Base-by-base conservation (phyloP, 2,888 invertebrate genomes). In the Catocala fraxini region DNA sequence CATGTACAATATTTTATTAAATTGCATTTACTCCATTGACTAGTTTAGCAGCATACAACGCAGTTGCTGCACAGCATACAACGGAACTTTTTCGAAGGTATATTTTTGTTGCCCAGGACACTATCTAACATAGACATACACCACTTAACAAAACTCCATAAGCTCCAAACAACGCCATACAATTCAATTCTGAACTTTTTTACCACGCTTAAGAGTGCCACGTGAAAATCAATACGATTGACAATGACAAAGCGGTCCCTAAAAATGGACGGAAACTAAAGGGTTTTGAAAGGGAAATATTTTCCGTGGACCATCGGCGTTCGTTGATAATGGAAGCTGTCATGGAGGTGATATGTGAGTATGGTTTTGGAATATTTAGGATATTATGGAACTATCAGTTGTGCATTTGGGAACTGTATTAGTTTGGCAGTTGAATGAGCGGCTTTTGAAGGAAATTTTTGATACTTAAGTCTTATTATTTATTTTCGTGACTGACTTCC, bases 271-370 rank as follows among this genome's bases (percentile, higher is more conserved):
- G 59, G 60, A 65, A 53, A 56, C 72, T 60, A 64, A 66, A 75
- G 61, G 77, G 82, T 79, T 76, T 76, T 68, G 73, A 70, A 80
- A 76, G 76, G 77, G 79, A 82, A 85, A 84, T 86, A 85, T 87
- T 87, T 88, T 82, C 78, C 72, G 70, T 75, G 73, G 77, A 71
- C 81, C 75, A 80, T 75, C 66, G 73, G 45, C 68, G 61, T 55
- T 71, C 73, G 63, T 73, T 84, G 80, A 87, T 89, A 89, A 89
- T 89, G 85, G 89, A 85, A 77, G 74, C 77, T 82, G 85, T 82
- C 82, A 80, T 71, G 65, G 56, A 62, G 54, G 65, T 77, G 71
- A 35, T 12, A 10, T 51, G 78, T 73, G 75, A 68, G 79, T 63
- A 81, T 77, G 71, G 70, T 72, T 74, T 71, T 12, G 59, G 55